These are phyloP conservation scores for Notamacropus eugenii DNA, from an alignment of 2,797 vertebrate genomes.

Conservation along the genomic window DNA sequence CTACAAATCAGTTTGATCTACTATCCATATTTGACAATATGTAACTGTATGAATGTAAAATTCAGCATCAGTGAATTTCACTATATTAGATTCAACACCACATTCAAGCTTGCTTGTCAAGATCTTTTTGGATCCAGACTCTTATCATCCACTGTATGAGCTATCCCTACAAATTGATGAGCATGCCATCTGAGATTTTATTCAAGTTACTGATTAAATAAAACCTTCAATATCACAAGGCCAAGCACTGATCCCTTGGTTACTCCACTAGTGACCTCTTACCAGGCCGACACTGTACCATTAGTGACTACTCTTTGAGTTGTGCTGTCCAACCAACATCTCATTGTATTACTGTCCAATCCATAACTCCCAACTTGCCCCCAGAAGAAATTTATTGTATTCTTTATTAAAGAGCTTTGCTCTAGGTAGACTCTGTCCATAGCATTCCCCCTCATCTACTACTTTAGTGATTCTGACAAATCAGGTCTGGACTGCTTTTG, in stretches of 20 bases:
- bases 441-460: no score
- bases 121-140: not conserved
- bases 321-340: not conserved
- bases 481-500: no score
- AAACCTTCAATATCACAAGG: not conserved
- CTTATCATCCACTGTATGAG: not conserved
- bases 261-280: no score
- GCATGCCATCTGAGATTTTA: not conserved
- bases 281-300: not conserved
- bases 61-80: not conserved
- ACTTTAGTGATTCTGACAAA: no score
- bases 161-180: not conserved
- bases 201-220: not conserved
- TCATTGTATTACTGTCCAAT: not conserved
- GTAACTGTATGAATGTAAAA: not conserved
- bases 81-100: not conserved
- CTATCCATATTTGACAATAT: not conserved
- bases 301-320: not conserved
- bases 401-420: no score
- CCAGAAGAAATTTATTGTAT: no score
- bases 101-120: not conserved
- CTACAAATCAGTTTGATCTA: not conserved
- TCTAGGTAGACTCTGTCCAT: no score
- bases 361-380: not conserved
- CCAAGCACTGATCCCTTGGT: not conserved